phyloP scores from a whole-genome alignment of 2,797 vertebrate species.

The Hydrolagus colliei region DNA sequence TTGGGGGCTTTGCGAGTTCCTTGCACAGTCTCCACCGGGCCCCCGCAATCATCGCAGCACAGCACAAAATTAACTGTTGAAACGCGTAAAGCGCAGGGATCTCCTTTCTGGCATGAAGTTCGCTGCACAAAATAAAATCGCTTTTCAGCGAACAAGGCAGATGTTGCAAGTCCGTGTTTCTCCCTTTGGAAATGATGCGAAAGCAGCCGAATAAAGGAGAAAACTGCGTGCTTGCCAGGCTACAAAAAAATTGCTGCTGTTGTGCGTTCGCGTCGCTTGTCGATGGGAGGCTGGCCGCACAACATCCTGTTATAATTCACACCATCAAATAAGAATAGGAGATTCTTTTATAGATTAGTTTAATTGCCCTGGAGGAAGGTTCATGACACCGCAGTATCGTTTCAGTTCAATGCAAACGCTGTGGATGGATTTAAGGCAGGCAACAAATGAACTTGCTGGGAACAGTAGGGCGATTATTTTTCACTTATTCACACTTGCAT shows the following conservation, averaged over 20 bases:
- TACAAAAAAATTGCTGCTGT: no score
- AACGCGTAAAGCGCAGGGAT: neutral
- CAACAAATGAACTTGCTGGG: neutral
- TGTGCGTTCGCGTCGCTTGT: no score
- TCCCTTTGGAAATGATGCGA: neutral
- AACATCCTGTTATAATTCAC: no score
- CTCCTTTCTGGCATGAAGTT: neutral
- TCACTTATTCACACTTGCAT: neutral
- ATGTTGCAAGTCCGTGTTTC: neutral
- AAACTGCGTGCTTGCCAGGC: no score
- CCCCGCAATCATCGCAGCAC: neutral
- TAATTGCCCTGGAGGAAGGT: neutral
- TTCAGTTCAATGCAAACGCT: neutral
- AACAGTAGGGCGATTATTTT: neutral
- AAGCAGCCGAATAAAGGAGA: no score
- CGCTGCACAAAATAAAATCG: neutral
- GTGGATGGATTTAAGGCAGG: no score
- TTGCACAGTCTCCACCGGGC: neutral
- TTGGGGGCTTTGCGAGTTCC: neutral
- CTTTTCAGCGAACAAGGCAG: neutral
- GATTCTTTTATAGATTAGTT: neutral
- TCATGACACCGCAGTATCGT: neutral
- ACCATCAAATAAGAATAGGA: neutral
- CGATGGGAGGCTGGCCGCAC: no score
- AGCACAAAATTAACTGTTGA: neutral